A percentile compares a stretch with the other conserved stretches of the same genome.
phyloP scores from a whole-genome alignment of 2,113 vertebrate species.

The Brienomyrus longianalis region DNA sequence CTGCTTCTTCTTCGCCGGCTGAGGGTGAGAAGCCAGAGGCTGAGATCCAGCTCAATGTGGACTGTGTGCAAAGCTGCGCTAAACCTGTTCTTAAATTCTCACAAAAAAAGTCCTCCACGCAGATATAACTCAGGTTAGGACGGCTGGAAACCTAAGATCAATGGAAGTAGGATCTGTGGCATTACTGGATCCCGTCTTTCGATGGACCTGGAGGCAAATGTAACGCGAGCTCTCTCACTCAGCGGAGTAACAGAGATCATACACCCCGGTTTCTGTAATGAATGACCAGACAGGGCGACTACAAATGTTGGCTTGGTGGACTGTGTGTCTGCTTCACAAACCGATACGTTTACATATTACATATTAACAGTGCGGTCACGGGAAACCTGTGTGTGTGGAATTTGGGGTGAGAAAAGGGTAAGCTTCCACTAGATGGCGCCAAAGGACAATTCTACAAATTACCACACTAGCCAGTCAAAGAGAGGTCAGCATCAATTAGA shows the following conservation, averaged over 20 bases:
- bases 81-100: neutral
- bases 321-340: neutral
- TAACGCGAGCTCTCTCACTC: neutral
- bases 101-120: neutral
- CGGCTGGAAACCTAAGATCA: neutral
- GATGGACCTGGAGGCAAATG: neutral
- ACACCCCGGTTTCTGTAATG: neutral
- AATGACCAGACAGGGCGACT: neutral
- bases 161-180: neutral
- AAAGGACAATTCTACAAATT: neutral
- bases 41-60: neutral
- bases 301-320: neutral
- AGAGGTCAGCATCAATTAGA: neutral
- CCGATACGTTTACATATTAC: neutral
- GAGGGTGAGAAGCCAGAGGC: conserved; percentile 25
- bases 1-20: conserved; percentile 92
- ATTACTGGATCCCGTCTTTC: neutral
- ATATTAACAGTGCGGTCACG: neutral
- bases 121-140: neutral
- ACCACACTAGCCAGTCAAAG: neutral
- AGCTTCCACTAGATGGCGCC: conserved; percentile 16
- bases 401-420: neutral
- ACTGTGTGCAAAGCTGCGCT: neutral
- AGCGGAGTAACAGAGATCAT: neutral
- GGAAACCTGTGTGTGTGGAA: neutral